These are phyloP conservation scores for Microplitis demolitor DNA, from an alignment of 1,140 invertebrate genomes.

Conservation along the genomic window DNA sequence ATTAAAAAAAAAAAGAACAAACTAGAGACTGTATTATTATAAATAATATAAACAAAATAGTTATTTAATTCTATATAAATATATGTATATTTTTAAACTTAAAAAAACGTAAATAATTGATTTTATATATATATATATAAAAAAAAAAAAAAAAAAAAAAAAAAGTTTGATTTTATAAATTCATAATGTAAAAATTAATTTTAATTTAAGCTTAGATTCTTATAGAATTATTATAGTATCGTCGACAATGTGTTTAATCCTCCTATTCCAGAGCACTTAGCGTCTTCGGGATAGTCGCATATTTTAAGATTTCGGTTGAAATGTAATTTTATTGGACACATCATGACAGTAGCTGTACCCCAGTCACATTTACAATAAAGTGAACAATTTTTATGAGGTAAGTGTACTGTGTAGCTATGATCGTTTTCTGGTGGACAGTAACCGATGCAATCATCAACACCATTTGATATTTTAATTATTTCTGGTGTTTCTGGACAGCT, in stretches of 20 bases:
- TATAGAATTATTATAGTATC: too few species aligned
- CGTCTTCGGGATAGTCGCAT: conserved; percentile 59
- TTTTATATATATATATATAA: too few species aligned
- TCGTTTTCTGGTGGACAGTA: background rate
- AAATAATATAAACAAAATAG: background rate
- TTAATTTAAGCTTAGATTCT: too few species aligned
- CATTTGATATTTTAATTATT: background rate
- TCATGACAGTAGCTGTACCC: conserved; percentile 47
- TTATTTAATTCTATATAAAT: background rate
- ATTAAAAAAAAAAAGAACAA: too few species aligned
- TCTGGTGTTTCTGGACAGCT: background rate
- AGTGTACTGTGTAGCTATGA: background rate
- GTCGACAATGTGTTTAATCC: background rate
- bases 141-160: too few species aligned
- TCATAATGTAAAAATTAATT: too few species aligned
- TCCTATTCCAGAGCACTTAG: conserved; percentile 43
- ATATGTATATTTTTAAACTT: too few species aligned
- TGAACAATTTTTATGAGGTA: conserved; percentile 56
- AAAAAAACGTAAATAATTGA: too few species aligned
- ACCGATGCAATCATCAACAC: background rate
- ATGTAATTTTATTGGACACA: conserved; percentile 55
- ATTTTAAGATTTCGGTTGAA: conserved; percentile 57
- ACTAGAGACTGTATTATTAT: too few species aligned
- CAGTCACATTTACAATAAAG: conserved; percentile 63
- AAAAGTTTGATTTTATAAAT: too few species aligned